Evolutionary conservation across 2,888 invertebrate species (phyloP).

Genomic region (Rhagophthalmus giganteus): DNA sequence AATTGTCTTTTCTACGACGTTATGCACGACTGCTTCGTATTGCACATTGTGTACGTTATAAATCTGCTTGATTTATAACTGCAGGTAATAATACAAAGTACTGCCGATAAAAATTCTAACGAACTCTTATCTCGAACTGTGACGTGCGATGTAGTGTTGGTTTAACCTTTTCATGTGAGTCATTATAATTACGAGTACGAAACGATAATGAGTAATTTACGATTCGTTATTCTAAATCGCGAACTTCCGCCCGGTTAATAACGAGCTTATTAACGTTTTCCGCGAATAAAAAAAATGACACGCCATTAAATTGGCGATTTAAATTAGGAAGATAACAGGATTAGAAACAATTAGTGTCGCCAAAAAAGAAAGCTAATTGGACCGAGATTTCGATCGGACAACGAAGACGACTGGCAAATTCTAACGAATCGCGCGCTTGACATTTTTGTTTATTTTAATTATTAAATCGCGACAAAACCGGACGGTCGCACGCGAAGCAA

Average conservation of each 20-base stretch:
- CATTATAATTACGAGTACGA: too few relatives aligned
- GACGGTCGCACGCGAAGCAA: too few relatives aligned
- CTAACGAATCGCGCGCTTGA: too few relatives aligned
- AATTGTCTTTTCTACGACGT: slow-evolving; percentile 21
- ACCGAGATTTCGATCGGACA: too few relatives aligned
- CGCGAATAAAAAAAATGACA: neutral
- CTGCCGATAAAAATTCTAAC: slow-evolving; percentile 17
- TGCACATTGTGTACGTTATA: slow-evolving; percentile 11
- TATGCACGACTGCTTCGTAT: slow-evolving; percentile 19
- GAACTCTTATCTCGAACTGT: slow-evolving; percentile 10
- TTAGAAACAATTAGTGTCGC: too few relatives aligned
- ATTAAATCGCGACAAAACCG: too few relatives aligned
- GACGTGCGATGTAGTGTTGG: slow-evolving; percentile 8
- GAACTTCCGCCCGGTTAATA: neutral
- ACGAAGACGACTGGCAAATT: too few relatives aligned
- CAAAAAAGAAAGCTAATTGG: too few relatives aligned
- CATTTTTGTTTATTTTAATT: too few relatives aligned
- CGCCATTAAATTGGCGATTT: neutral
- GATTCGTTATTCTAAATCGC: slow-evolving; percentile 7
- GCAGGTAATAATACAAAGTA: slow-evolving; percentile 18
- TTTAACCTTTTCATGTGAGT: slow-evolving; percentile 9
- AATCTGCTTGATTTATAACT: slow-evolving; percentile 16
- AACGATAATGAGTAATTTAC: slow-evolving; percentile 6
- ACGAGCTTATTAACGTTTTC: too few relatives aligned
- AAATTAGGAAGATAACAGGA: neutral